phyloP scores from a whole-genome alignment of 1,140 invertebrate genomes.

The Pinna nobilis region DNA sequence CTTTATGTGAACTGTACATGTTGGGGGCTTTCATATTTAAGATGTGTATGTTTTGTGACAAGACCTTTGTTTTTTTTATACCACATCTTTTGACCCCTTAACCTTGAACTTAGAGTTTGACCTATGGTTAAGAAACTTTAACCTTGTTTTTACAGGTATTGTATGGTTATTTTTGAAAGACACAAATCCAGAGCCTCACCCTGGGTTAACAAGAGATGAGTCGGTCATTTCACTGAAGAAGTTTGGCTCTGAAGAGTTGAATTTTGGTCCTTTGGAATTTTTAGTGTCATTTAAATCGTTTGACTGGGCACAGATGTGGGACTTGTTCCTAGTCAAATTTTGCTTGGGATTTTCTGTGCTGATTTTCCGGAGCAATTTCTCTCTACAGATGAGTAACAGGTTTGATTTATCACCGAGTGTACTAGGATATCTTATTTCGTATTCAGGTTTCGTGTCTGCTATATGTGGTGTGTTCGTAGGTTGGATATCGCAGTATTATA shows the following conservation, averaged over 20 bases:
- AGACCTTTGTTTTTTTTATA: no score
- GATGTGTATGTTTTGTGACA: no score
- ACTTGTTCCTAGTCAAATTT: slow-evolving; percentile 73
- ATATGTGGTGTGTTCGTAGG: slow-evolving; percentile 70
- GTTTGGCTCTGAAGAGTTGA: slow-evolving; percentile 49
- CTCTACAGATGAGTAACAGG: slow-evolving; percentile 62
- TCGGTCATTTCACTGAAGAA: slow-evolving; percentile 42
- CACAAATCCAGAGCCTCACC: neutral
- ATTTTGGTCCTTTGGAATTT: slow-evolving; percentile 52
- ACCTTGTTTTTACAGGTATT: neutral
- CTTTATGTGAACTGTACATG: no score
- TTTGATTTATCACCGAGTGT: slow-evolving; percentile 65
- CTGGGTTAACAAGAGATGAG: slow-evolving; percentile 22
- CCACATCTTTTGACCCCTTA: neutral
- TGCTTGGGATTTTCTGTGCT: slow-evolving; percentile 73
- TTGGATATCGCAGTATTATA: slow-evolving; percentile 64
- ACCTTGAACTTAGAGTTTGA: no score
- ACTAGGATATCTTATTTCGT: slow-evolving; percentile 74
- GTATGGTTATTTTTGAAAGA: neutral
- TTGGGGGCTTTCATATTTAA: no score
- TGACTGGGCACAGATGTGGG: slow-evolving; percentile 70
- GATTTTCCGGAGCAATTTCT: slow-evolving; percentile 71
- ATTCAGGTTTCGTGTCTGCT: slow-evolving; percentile 65
- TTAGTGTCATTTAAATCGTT: slow-evolving; percentile 59
- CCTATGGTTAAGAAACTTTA: neutral